Conservation (phyloP, 2,113 vertebrate genomes). For the Reinhardtius hippoglossoides region DNA sequence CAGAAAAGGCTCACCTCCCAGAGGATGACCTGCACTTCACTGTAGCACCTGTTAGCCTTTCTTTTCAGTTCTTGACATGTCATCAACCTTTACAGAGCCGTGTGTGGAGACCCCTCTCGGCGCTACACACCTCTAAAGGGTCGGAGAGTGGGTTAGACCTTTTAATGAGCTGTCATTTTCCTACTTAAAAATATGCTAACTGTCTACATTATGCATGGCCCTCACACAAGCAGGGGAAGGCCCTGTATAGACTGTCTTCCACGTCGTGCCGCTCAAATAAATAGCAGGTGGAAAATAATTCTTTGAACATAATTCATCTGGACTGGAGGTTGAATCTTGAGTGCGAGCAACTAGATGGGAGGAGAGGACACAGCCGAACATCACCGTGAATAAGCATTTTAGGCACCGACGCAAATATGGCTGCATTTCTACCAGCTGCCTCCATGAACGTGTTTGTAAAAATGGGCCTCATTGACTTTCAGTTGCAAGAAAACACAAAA, state of each 20-base stretch:
- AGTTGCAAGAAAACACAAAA: not conserved
- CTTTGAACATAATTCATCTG: conserved; percentile 4
- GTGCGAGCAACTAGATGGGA: not conserved
- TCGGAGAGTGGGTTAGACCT: conserved; percentile 58
- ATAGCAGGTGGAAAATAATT: conserved; percentile 8
- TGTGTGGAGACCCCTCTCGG: conserved; percentile 48
- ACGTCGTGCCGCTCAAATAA: not conserved
- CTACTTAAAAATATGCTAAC: conserved; percentile 62
- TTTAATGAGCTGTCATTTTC: conserved; percentile 78
- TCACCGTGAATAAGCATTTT: conserved; percentile 1
- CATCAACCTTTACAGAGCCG: conserved; percentile 60
- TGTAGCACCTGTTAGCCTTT: conserved; percentile 49
- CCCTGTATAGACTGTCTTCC: conserved; percentile 15
- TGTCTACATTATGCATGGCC: conserved; percentile 60
- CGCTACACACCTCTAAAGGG: conserved; percentile 49
- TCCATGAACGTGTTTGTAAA: not conserved
- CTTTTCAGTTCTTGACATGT: conserved; percentile 59
- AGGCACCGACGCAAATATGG: conserved; percentile 6
- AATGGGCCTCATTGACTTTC: conserved; percentile 3
- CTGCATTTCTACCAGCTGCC: not conserved
- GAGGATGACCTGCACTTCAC: conserved; percentile 34
- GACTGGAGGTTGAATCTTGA: conserved; percentile 7
- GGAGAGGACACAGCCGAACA: not conserved
- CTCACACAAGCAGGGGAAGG: conserved; percentile 20
- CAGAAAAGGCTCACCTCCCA: conserved; percentile 46